Base-by-base conservation (phyloP, 2,113 vertebrate genomes). In the Anolis sagrei region DNA sequence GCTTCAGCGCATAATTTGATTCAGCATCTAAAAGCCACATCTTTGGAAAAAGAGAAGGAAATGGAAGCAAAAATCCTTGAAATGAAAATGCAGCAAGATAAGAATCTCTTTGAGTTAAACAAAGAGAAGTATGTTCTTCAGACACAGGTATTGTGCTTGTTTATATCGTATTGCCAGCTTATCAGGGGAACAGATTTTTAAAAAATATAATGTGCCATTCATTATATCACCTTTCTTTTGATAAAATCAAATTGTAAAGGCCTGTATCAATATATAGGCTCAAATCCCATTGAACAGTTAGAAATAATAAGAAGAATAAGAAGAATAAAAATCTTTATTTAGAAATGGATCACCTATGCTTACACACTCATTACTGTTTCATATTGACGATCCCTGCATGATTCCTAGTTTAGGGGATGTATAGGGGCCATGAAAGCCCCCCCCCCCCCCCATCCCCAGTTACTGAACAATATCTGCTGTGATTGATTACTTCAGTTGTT, bases 101-200 rank as follows among this genome's bases (percentile, higher is more conserved):
- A 95, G 81, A 96, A 98, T 84, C 92, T 98, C 82, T 93, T 92
- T 82, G 90, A 14, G 2, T 89, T 99, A 64, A 97, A 95, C 89
- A 97, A 98, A 91, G 96, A 99, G 81, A 99, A 98, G 87, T 98
- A 95, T 74, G 83, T 97, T 25, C 97, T 99, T 89, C 97, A 98
- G 86, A 95, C 97, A 92, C 98, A 99, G 97, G 98, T 98, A 95
- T 39, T 84, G 48, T 3, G 78, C 27, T n/a, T 16, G 49, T 2
- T 81, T 76, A 5, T 90, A 75, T 82, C 18, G 13, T 79, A 8
- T 83, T 54, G 2, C 85, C 80, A 0, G 49, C 66, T 61, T 64
- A 34, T 80, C 27, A 80, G 61, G 36, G 23, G 58, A 18, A 36
- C 76, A 70, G 81, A 16, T 23, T 2, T 6, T 80, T 29, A 39